These are phyloP conservation scores for Eulemur rubriventer DNA, from an alignment of 2,797 vertebrate species.

Conservation along the genomic window DNA sequence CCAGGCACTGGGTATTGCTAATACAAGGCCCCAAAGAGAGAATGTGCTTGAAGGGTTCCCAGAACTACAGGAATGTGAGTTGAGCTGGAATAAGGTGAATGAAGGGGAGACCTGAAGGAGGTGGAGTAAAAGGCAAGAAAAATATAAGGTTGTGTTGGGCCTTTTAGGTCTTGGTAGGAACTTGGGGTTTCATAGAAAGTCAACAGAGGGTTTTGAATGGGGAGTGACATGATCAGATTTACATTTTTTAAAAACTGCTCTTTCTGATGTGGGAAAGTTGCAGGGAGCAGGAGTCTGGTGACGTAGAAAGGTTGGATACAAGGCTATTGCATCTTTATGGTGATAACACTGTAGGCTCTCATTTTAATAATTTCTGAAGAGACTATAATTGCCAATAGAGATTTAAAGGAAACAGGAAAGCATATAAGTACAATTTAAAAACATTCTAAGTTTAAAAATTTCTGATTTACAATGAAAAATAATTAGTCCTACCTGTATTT, in stretches of 20 bases:
- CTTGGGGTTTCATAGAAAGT: background rate
- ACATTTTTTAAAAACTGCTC: background rate
- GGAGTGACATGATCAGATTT: background rate
- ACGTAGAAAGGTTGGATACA: background rate
- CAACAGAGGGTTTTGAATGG: background rate
- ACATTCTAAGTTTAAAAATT: background rate
- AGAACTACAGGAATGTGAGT: background rate
- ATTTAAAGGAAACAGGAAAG: conserved; percentile 7
- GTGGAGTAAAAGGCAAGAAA: background rate
- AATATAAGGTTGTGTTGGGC: fast-evolving
- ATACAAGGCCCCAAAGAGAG: fast-evolving
- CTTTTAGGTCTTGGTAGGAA: background rate
- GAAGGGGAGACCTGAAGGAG: background rate
- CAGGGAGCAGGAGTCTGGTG: background rate
- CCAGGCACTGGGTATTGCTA: background rate
- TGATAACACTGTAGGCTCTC: background rate
- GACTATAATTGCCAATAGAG: background rate
- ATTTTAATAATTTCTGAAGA: background rate
- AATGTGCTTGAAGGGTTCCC: background rate
- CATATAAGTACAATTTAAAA: background rate
- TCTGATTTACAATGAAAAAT: background rate
- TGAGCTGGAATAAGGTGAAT: background rate
- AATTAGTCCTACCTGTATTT: background rate
- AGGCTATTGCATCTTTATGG: background rate
- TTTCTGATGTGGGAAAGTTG: background rate